A percentile compares a stretch with the other conserved stretches of the same genome.
Evolutionary conservation across 2,797 vertebrate genomes (phyloP).

Genomic region (Muscicapa striata): DNA sequence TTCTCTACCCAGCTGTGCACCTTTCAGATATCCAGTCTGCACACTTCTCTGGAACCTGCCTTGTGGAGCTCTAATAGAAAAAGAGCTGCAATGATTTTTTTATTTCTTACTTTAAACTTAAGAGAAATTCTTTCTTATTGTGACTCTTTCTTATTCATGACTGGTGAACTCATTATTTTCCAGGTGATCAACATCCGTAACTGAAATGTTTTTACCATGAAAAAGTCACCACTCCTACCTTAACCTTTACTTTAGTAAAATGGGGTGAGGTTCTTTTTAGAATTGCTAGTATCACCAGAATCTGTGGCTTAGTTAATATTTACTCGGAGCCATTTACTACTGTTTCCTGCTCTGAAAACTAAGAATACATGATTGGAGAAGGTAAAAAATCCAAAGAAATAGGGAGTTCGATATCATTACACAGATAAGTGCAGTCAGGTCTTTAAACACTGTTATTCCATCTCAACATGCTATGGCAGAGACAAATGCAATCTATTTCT

Average conservation of each 20-base stretch:
- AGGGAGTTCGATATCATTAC: rapidly evolving
- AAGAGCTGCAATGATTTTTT: background rate
- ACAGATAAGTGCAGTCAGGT: background rate
- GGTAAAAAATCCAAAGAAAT: background rate
- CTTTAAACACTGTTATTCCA: background rate
- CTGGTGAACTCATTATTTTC: background rate
- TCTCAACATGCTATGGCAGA: background rate
- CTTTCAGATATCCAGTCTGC: background rate
- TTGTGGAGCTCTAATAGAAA: background rate
- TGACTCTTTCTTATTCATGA: background rate
- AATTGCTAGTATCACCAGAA: background rate
- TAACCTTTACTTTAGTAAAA: background rate
- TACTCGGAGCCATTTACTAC: background rate
- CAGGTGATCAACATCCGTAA: background rate
- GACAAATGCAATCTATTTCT: background rate
- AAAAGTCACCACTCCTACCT: background rate
- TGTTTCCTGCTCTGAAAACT: background rate
- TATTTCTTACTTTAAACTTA: background rate
- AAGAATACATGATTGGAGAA: background rate
- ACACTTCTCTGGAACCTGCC: background rate
- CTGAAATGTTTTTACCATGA: background rate
- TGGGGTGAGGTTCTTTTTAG: rapidly evolving
- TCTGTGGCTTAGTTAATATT: background rate
- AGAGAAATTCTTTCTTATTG: background rate
- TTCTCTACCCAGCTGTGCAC: background rate